Evolutionary conservation across 2,797 vertebrate species (phyloP).

Genomic region (Tragelaphus eurycerus): DNA sequence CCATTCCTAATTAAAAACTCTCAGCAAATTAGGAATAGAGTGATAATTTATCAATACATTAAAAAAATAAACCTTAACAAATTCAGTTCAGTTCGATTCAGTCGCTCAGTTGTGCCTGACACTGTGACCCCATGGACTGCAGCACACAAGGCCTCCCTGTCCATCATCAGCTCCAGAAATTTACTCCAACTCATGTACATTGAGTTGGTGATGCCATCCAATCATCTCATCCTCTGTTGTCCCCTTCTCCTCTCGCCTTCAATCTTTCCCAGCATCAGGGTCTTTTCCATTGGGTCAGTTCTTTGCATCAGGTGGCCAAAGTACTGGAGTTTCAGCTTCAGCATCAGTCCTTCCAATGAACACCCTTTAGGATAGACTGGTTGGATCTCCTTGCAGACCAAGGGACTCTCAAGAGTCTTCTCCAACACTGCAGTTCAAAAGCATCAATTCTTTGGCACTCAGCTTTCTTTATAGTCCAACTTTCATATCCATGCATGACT

Average conservation of each 20-base stretch:
- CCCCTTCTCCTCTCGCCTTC: not conserved
- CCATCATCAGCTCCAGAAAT: not conserved
- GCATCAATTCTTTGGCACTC: not conserved
- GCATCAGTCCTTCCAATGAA: not conserved
- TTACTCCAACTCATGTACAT: not conserved
- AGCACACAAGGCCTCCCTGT: not conserved
- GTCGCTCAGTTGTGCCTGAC: rapidly evolving
- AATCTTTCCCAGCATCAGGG: not conserved
- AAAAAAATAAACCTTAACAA: not conserved
- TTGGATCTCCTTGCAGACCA: not conserved
- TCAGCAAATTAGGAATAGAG: not conserved
- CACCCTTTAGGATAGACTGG: not conserved
- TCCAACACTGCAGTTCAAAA: not conserved
- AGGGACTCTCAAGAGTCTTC: not conserved
- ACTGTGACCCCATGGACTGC: rapidly evolving
- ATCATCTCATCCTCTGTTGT: not conserved
- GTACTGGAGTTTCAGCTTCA: not conserved
- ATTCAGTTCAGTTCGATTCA: not conserved
- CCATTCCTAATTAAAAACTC: not conserved
- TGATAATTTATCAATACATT: not conserved
- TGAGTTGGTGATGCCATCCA: not conserved
- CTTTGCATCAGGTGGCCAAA: not conserved
- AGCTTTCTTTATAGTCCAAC: not conserved
- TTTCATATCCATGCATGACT: not conserved
- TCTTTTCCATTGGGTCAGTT: not conserved